Evolutionary conservation across 1,140 invertebrate species (phyloP), one percentile per base, ranked within the genome.

Genomic region (Leptestheria dahalacensis): DNA sequence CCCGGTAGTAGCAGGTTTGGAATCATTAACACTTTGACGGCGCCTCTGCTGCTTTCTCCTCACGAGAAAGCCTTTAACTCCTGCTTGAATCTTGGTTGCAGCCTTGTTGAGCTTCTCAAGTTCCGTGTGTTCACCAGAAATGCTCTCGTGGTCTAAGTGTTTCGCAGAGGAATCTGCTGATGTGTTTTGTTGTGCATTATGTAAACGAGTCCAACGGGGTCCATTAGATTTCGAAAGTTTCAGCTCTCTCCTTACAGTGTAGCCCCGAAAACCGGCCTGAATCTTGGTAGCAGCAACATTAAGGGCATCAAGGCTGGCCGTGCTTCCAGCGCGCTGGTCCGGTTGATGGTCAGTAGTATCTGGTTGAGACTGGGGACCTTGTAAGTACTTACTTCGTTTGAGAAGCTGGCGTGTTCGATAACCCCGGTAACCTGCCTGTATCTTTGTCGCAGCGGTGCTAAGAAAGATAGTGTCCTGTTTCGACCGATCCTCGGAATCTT

Each of bases 51-150:
- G 71, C 55, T 76, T 73, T 65, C 82, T 82, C 20, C 84, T 70
- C 4, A 81, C 79, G n/a, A 84, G 70, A 66, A 79, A 85, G n/a
- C 83, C 83, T 1, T 83, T 73, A 18, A 85, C 74, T 2, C 81
- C 79, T 0, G 84, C 83, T 68, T 88, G 85, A 61, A 88, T 88
- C 70, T 83, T 85, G 1, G 81, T 80, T 0, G 83, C 83, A 24
- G 80, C 81, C 52, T 76, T 77, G 65, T 83, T 6, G 33, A 41
- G 33, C 15, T 15, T 41, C 6, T 41, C 78, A 41, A 9, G 6
- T 41, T 41, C 33, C 33, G 33, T 15, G 33, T 41, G 6, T 15
- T 6, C 33, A 41, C n/a, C n/a, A n/a, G n/a, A n/a, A n/a, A n/a
- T n/a, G n/a, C n/a, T n/a, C n/a, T n/a, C n/a, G n/a, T n/a, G n/a